Base-by-base conservation (phyloP, 1,140 invertebrate genomes). In the Zaprionus camerounensis region DNA sequence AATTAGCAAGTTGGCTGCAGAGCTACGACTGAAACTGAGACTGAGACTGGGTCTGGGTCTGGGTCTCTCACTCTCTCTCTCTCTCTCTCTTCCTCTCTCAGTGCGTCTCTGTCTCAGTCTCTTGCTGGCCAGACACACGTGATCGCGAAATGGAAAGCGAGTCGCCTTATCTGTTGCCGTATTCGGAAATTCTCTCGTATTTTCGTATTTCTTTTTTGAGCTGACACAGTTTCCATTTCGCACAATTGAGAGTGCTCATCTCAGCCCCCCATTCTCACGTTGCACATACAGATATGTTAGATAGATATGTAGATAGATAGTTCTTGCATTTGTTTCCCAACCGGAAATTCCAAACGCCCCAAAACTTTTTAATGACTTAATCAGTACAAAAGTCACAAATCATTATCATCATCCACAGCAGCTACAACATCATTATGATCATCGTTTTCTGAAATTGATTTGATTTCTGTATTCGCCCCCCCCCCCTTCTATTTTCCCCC, bases 131-230 rank as follows among this genome's bases (percentile, higher is more conserved):
- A 46, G 51, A 67, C 57, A 68, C 81, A 83, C 81, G 78, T 84
- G 82, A 84, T 81, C 82, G 82, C 82, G 82, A 84, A 84, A 84
- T 84, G 82, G 82, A 84, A 85, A 84, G 82, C 82, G 62, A n/a
- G 36, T 67, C 67, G 28, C 36, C 64, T 72, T 68, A 71, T 58
- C 71, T 67, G n/a, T 36, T 61, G 20, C 11, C 26, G 12, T 17
- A 56, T n/a, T 56, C 15, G 53, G 12, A 26, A 56, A 51, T 51
- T 20, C 46, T 51, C 20, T 51, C 3, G 46, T 20, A 22, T 51
- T 51, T 24, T 49, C 17, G 17, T 71, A 34, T 63, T 46, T 44
- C 7, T 69, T 70, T 70, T 67, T 82, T 68, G 56, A 79, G 38
- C 77, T 83, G 81, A 66, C 81, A 84, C 81, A 84, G 77, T 83